These are phyloP conservation scores for Pantala flavescens DNA, from an alignment of 1,140 invertebrate genomes.

Conservation along the genomic window DNA sequence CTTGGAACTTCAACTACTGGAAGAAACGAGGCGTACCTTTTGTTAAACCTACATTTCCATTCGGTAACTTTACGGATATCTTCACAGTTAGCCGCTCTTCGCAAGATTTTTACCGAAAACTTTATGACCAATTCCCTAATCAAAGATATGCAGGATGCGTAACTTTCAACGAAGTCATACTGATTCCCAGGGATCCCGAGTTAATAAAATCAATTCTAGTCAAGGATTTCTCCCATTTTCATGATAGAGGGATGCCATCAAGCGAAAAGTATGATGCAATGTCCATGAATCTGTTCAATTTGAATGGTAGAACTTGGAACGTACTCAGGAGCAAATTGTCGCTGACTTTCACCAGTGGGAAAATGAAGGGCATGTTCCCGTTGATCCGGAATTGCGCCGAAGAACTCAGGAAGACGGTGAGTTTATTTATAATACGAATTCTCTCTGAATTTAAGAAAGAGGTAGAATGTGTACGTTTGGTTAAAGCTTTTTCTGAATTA, in stretches of 20 bases:
- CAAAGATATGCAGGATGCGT: constrained; percentile 34
- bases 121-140: constrained; percentile 24
- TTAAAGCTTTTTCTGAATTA: no score
- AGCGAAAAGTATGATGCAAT: constrained; percentile 41
- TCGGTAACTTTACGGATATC: constrained; percentile 34
- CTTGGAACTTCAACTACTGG: constrained; percentile 31
- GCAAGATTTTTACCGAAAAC: constrained; percentile 18
- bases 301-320: constrained; percentile 43
- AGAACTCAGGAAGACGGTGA: constrained; percentile 24
- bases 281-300: constrained; percentile 40
- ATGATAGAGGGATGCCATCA: constrained; percentile 34
- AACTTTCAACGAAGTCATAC: constrained; percentile 36
- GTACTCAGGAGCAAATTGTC: constrained; percentile 40
- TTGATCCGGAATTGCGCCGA: constrained; percentile 16
- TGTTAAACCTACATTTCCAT: constrained; percentile 33
- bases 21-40: constrained; percentile 27
- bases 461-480: no score
- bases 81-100: not conserved
- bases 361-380: constrained; percentile 43
- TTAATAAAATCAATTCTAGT: constrained; percentile 37
- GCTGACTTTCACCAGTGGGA: constrained; percentile 45
- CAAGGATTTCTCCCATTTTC: constrained; percentile 40
- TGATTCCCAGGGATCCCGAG: constrained; percentile 38
- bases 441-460: no score
- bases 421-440: no score